Base-by-base conservation (phyloP, 2,113 vertebrate species). In the Pachypanchax playfairii region DNA sequence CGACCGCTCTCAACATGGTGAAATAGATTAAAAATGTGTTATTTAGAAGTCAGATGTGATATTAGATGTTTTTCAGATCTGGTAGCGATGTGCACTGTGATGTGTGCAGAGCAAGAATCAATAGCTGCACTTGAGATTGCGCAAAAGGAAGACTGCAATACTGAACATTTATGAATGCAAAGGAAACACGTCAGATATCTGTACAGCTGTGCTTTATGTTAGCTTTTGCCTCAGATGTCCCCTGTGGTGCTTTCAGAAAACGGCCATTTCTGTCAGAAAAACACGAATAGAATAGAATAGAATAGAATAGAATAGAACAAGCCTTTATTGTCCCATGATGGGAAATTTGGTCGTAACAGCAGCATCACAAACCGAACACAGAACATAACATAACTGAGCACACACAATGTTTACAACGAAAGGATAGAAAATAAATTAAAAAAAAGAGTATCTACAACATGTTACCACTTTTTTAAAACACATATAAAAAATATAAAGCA, bases 191-290 rank as follows among this genome's bases (percentile, higher is more conserved):
- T 56, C 13, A 57, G 60, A 52, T 26, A 38, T 49, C 28, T 24
- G n/a, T 48, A 36, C 33, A 43, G 41, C 70, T 60, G 47, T 47
- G 49, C 44, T 43, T 51, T 53, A 26, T 1, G 5, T 43, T 61
- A 55, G 48, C 33, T 67, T 63, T 56, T 31, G 43, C 46, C 64
- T 55, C 43, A 29, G 68, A 54, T 41, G 39, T 43, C 57, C 69
- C n/a, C 70, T 29, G 41, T 41, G 35, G 77, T 78, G 68, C 28
- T 81, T 68, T 31, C 54, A 63, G 39, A 70, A 67, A 80, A 81
- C 44, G 75, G 72, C 74, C 43, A 43, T 59, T 55, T 66, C 58
- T 56, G 41, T 55, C 79, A 77, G 50, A 62, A 77, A 54, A 25
- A 67, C 14, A 35, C 39, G 53, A 75, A n/a, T n/a, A n/a, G n/a